Evolutionary conservation across 2,113 vertebrate genomes (phyloP).

Genomic region (Oreochromis tanganicae): DNA sequence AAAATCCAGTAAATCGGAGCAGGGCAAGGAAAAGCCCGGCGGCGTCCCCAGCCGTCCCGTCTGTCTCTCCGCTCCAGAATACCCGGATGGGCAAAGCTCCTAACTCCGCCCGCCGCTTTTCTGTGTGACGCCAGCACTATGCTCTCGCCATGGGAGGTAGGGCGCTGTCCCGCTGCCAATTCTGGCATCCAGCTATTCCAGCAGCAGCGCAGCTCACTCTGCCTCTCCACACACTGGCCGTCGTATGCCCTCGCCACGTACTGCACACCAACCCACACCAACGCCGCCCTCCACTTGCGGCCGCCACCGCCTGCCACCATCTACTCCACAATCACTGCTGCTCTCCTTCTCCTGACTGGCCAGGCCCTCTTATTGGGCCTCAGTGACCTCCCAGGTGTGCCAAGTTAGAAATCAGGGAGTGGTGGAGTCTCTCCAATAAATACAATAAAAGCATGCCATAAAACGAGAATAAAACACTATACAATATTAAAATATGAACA

Average conservation of each 20-base stretch:
- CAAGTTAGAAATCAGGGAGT: background rate
- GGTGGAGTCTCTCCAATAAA: background rate
- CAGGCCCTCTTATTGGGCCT: background rate
- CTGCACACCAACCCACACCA: fast-evolving
- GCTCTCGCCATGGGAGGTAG: background rate
- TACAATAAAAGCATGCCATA: background rate
- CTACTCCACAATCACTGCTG: background rate
- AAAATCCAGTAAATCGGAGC: fast-evolving
- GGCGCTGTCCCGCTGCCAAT: background rate
- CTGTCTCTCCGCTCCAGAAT: fast-evolving
- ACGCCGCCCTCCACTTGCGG: fast-evolving
- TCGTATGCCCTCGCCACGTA: background rate
- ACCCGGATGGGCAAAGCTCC: background rate
- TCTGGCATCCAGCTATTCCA: background rate
- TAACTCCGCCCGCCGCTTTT: background rate
- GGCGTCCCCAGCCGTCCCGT: background rate
- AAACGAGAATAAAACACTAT: background rate
- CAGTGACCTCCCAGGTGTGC: background rate
- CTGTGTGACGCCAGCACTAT: fast-evolving
- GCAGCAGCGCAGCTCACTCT: fast-evolving
- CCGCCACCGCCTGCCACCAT: background rate
- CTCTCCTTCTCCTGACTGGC: background rate
- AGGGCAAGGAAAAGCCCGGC: fast-evolving
- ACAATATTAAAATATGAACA: background rate
- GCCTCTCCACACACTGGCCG: fast-evolving